These are phyloP conservation scores for Ephestia elutella DNA, from an alignment of 1,140 invertebrate species.

Conservation along the genomic window DNA sequence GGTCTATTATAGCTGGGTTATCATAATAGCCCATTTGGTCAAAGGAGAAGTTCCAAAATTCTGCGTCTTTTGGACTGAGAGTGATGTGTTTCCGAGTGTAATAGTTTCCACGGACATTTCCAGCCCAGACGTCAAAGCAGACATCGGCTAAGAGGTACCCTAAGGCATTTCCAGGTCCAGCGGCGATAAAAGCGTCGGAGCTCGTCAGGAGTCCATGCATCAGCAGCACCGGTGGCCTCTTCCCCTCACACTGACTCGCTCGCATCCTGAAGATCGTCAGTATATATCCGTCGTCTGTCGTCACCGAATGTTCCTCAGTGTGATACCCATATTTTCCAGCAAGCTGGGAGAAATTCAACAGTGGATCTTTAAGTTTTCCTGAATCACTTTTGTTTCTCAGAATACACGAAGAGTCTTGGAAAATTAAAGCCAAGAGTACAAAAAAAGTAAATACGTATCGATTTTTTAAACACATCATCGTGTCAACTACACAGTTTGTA, in stretches of 20 bases:
- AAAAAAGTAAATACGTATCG: too few relatives aligned
- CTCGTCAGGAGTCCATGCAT: slow-evolving; percentile 84
- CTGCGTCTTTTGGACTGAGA: slow-evolving; percentile 65
- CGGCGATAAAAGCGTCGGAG: slow-evolving; percentile 78
- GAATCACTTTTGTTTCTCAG: slow-evolving; percentile 23
- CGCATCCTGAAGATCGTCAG: slow-evolving; percentile 79
- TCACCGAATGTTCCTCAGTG: slow-evolving; percentile 41
- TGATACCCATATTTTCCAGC: slow-evolving; percentile 44
- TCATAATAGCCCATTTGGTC: slow-evolving; percentile 80
- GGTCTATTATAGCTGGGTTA: slow-evolving; percentile 77
- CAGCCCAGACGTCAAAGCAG: slow-evolving; percentile 83
- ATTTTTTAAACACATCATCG: too few relatives aligned
- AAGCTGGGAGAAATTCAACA: slow-evolving; percentile 49
- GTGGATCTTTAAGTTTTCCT: slow-evolving; percentile 45
- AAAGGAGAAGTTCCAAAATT: slow-evolving; percentile 78
- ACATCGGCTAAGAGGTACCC: slow-evolving; percentile 68
- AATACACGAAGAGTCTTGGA: too few relatives aligned
- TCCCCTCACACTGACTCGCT: slow-evolving; percentile 30
- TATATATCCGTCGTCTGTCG: slow-evolving; percentile 80
- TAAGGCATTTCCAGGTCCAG: slow-evolving; percentile 71
- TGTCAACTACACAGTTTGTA: too few relatives aligned
- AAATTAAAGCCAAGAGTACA: too few relatives aligned
- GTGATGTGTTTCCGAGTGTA: slow-evolving; percentile 78
- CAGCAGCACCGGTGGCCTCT: slow-evolving; percentile 74
- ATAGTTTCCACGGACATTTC: slow-evolving; percentile 82